Evolutionary conservation across 2,113 vertebrate species (phyloP), one percentile per base, ranked within the genome.

Genomic region (Scophthalmus maximus): DNA sequence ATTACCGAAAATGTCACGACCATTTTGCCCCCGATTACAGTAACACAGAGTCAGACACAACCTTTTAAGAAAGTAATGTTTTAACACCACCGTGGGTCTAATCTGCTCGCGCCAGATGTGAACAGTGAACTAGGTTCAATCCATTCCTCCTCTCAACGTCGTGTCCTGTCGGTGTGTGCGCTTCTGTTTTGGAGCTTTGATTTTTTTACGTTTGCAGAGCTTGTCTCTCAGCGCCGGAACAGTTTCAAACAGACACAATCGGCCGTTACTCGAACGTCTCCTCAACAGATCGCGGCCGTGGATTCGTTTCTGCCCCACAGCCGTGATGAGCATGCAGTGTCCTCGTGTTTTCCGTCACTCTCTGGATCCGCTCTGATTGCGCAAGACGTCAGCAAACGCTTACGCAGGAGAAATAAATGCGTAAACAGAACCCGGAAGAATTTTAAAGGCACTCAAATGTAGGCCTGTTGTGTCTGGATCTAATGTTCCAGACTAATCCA

Each of bases 1-100:
- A 86, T 80, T 68, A 34, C 11, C 66, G 71, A 51, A 77, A 79
- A 86, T 80, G 83, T 84, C 79, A 84, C 40, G 7, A 80, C 22
- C 29, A 36, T 75, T 85, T 85, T 65, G 62, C 25, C 17, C 30
- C 26, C 22, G 69, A 68, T 67, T 57, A 68, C 73, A 67, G 57
- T 36, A 62, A 79, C 51, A 70, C 36, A 6, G 15, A 73, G 20
- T 73, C 52, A 14, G 27, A 64, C 30, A 27, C 51, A 22, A 29
- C 12, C 5, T 29, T n/a, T 52, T 26, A 68, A 78, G n/a, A 52
- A 76, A 64, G 17, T 30, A 22, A 18, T 32, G 36, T 57, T 77
- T 78, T 61, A 58, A 60, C 62, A 61, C 49, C 49, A 38, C 55
- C 23, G 1, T 5, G 3, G 18, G 14, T 58, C 12, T 0, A 2